A percentile compares a stretch with the other conserved stretches of the same genome.
Evolutionary conservation across 2,888 invertebrate species (phyloP).

Genomic region (Noctuana brunneofusca): DNA sequence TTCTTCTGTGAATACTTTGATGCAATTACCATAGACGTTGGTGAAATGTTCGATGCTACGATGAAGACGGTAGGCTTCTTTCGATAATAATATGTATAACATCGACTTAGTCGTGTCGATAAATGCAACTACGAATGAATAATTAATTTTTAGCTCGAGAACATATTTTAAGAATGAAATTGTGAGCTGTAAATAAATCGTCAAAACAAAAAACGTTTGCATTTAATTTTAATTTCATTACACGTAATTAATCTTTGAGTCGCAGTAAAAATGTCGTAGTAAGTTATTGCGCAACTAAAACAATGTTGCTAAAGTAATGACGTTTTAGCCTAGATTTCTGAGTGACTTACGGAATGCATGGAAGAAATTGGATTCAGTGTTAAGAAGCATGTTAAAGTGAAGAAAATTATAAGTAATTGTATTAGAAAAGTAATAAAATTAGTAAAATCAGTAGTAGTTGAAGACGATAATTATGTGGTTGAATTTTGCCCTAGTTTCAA

Average conservation of each 20-base stretch:
- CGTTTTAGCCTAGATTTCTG: constrained; percentile 31
- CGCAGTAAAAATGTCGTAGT: constrained; percentile 30
- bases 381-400: background rate
- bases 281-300: constrained; percentile 24
- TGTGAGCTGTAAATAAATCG: background rate
- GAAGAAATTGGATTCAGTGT: constrained; percentile 21
- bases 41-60: too few species aligned
- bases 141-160: too few species aligned
- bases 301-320: constrained; percentile 26
- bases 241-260: constrained; percentile 16
- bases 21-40: too few species aligned
- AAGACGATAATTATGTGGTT: too few species aligned
- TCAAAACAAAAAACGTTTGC: background rate
- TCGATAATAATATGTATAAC: too few species aligned
- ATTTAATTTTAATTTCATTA: constrained; percentile 8
- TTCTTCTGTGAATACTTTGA: too few species aligned
- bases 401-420: background rate
- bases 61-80: too few species aligned
- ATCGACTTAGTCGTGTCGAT: too few species aligned
- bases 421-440: background rate
- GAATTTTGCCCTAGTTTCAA: too few species aligned
- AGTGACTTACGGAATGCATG: constrained; percentile 25
- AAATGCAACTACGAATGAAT: too few species aligned
- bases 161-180: too few species aligned
- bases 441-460: too few species aligned